Conservation (phyloP, 2,113 vertebrate species). For the Grallaria varia region DNA sequence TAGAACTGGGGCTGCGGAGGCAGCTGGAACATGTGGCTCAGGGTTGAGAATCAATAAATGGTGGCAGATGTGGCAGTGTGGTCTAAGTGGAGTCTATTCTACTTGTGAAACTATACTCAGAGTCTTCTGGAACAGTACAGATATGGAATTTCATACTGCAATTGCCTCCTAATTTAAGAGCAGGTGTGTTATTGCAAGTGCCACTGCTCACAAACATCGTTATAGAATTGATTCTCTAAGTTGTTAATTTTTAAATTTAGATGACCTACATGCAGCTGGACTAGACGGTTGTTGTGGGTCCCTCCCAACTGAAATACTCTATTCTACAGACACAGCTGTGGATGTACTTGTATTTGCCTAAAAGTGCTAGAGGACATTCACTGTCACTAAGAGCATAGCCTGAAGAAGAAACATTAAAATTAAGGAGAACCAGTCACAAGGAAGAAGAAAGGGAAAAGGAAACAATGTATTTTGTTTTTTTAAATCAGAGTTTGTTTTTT, state of each 20-base stretch:
- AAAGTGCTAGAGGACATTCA: background rate
- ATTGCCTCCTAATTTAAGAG: background rate
- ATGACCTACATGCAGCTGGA: background rate
- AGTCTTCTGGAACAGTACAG: background rate
- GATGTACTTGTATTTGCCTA: background rate
- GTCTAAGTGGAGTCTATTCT: background rate
- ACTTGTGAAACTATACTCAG: background rate
- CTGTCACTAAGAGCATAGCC: background rate
- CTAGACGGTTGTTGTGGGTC: background rate
- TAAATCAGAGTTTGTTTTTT: background rate
- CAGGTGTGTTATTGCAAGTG: background rate
- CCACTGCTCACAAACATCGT: background rate
- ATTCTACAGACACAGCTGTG: background rate
- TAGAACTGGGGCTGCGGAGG: background rate
- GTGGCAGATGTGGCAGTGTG: background rate
- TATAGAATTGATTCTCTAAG: background rate
- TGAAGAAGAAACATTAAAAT: background rate
- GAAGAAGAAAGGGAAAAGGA: slow-evolving; percentile 29
- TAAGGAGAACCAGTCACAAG: background rate
- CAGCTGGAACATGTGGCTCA: background rate
- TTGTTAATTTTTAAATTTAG: background rate
- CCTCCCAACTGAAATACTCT: background rate
- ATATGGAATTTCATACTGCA: background rate
- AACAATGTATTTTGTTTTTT: background rate
- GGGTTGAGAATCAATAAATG: background rate